Base-by-base conservation (phyloP, 2,113 vertebrate genomes). In the Eonycteris spelaea region DNA sequence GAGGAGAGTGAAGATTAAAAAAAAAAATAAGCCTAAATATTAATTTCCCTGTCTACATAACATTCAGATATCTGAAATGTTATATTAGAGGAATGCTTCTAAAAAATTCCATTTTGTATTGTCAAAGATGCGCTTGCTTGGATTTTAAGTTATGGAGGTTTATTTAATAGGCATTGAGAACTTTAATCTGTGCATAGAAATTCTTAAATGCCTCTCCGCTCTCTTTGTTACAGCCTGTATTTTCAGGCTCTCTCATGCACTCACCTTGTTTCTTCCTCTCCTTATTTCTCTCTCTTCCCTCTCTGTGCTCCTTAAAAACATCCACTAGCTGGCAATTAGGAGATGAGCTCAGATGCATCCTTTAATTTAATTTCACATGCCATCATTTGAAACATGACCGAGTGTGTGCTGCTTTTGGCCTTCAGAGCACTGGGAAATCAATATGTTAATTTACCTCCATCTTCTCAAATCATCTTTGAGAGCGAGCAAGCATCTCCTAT, bases 351-450 rank as follows among this genome's bases (percentile, higher is more conserved):
- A 97, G 95, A 97, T 96, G 96, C 96, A 94, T 74, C 96, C 96
- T 95, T 97, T 97, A 97, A 96, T 97, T 97, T 97, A 97, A 97
- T 97, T 97, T 97, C 74, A 61, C 94, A 95, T 96, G 96, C 97
- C 88, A 68, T 96, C 97, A 96, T 97, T 63, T 82, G 75, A 40
- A 86, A 96, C 75, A 97, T 95, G 71, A 95, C 75, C 43, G 0
- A 85, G 71, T 80, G 82, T 75, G 35, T 77, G 70, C 53, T 93
- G 89, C 35, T 70, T 83, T 43, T 84, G 96, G 90, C 97, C 95
- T 97, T 83, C 78, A 70, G 84, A 96, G 85, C 95, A 95, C 95
- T 96, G 51, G 28, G 88, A 97, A 96, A 95, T 97, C 96, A 87
- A 65, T 97, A 96, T 97, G 94, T 95, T 95, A 65, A 61, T 95